phyloP scores from a whole-genome alignment of 1,140 invertebrate genomes.

The silkworm (Bombyx mori) region DNA sequence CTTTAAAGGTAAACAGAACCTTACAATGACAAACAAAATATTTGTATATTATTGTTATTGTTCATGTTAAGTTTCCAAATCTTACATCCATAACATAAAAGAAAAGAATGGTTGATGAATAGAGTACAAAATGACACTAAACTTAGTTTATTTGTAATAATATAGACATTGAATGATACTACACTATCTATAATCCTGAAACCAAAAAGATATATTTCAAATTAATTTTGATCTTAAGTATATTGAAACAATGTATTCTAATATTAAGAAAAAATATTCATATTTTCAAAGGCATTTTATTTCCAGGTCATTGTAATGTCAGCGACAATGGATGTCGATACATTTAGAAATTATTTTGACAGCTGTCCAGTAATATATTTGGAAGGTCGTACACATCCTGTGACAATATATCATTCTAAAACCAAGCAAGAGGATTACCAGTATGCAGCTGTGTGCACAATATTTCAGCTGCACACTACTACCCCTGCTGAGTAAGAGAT shows the following conservation, averaged over 20 bases:
- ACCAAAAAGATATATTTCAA: too few species aligned
- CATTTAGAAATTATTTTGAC: conserved; percentile 93
- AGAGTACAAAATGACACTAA: too few species aligned
- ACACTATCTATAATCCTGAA: too few species aligned
- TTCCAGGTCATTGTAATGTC: conserved; percentile 89
- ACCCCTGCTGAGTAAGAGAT: conserved; percentile 82
- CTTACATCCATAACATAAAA: neutral
- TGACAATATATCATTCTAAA: conserved; percentile 85
- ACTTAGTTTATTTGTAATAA: neutral
- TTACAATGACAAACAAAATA: neutral
- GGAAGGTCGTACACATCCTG: conserved; percentile 89
- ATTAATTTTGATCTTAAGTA: too few species aligned
- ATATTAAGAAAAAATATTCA: too few species aligned
- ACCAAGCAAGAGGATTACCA: conserved; percentile 89
- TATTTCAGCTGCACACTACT: conserved; percentile 92
- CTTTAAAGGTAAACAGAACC: conserved; percentile 74
- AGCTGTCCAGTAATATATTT: conserved; percentile 89
- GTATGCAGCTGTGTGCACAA: conserved; percentile 84
- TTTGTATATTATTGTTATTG: neutral
- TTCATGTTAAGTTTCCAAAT: neutral
- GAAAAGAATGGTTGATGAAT: neutral
- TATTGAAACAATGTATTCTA: too few species aligned
- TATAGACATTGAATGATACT: neutral
- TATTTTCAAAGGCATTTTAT: conserved; percentile 3
- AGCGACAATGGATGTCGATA: conserved; percentile 95